Evolutionary conservation across 1,140 invertebrate genomes (phyloP).

Genomic region (Caerostris extrusa): DNA sequence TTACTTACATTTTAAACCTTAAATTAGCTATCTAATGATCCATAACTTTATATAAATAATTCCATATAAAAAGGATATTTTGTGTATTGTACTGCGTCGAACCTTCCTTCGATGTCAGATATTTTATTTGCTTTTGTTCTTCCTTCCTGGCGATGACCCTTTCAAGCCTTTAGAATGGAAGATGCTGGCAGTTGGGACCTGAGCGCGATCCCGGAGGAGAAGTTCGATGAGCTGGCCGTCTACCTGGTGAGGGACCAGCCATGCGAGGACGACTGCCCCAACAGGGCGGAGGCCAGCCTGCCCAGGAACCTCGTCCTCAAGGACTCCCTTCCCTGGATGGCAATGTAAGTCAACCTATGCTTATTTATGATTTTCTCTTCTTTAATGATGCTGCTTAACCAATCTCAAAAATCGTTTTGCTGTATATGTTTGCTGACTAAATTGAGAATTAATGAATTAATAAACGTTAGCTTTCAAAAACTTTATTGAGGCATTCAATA

Average conservation of each 20-base stretch:
- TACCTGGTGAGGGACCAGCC: constrained; percentile 95
- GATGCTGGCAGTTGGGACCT: constrained; percentile 84
- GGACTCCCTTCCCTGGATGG: constrained; percentile 89
- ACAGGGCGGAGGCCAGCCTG: constrained; percentile 93
- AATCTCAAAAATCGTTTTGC: too few relatives aligned
- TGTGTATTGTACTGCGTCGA: too few relatives aligned
- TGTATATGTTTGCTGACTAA: too few relatives aligned
- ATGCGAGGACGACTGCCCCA: constrained; percentile 83
- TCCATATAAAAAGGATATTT: too few relatives aligned
- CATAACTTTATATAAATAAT: too few relatives aligned
- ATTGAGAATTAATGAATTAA: too few relatives aligned
- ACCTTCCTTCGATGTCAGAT: background rate
- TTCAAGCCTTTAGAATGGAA: constrained; percentile 80
- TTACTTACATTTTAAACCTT: too few relatives aligned
- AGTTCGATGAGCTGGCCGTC: constrained; percentile 94
- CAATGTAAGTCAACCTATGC: constrained; percentile 85
- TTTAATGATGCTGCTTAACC: background rate
- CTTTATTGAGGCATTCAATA: too few relatives aligned
- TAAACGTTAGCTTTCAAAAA: too few relatives aligned
- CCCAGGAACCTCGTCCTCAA: constrained; percentile 95
- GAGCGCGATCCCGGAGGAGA: constrained; percentile 88
- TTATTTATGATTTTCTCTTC: background rate
- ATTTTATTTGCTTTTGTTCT: background rate
- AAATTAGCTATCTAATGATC: too few relatives aligned
- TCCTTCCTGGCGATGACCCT: background rate